Evolutionary conservation across 1,140 invertebrate genomes (phyloP), one percentile per base, ranked within the genome.

Genomic region (Drosophila athabasca): DNA sequence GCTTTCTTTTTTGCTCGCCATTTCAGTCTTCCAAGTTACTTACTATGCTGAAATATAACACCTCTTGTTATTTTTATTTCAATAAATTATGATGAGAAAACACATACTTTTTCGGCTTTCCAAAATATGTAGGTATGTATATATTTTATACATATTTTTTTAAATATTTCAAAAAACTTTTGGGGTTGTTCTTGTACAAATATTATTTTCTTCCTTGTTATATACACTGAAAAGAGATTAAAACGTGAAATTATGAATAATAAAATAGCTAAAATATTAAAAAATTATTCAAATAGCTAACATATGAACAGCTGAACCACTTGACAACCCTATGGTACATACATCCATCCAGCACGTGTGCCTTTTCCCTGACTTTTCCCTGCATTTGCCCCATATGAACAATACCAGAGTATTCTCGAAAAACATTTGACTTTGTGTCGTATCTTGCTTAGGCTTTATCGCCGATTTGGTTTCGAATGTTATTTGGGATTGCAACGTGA

Each of bases 401-500:
- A 2, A 35, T 35, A 52, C 46, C 50, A 35, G 31, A 44, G 54
- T 65, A 44, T 26, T 45, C 50, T 70, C 24, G 5, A 39, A 43
- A 66, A 57, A 60, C 22, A 81, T 62, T 64, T 62, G 55, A 74
- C 50, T 74, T 48, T 62, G 65, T 59, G 11, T 39, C 41, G 29
- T 68, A 41, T 54, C 50, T 31, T 24, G 19, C 50, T 60, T 57
- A 11, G 66, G 59, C 48, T 84, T 76, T 88, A 88, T 88, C 72
- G 48, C 2, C 71, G 76, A 88, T 83, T 79, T 79, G 48, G 49
- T 67, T 77, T 66, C 41, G 53, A 71, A 76, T 65, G 55, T 62
- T 77, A 53, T 69, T 74, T 67, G 45, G 48, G 60, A 74, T 74
- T 80, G 60, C 69, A 70, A 43, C 19, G 41, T 39, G 50, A 48